Percentiles rank a stretch among this genome's conserved stretches.
These are phyloP conservation scores for Zonitis immaculata DNA, from an alignment of 2,888 invertebrate species.

Conservation along the genomic window DNA sequence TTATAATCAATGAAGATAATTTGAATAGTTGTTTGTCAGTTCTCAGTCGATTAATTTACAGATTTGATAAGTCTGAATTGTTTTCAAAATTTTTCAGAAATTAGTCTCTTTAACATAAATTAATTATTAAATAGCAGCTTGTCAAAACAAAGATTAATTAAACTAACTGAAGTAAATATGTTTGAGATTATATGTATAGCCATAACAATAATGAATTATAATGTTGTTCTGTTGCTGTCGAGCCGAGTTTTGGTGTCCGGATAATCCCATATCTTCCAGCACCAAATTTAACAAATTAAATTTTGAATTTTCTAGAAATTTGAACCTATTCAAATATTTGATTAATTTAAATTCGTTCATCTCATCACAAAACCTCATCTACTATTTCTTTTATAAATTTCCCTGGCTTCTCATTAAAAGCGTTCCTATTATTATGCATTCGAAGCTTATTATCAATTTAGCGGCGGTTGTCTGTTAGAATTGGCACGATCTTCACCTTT, in stretches of 20 bases:
- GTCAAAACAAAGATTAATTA: background rate
- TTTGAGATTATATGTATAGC: background rate
- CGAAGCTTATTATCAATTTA: too few relatives aligned
- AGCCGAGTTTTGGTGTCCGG: slow-evolving; percentile 16
- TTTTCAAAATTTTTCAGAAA: background rate
- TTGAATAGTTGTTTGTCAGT: background rate
- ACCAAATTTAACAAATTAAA: slow-evolving; percentile 25
- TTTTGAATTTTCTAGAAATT: slow-evolving; percentile 26
- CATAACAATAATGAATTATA: too few relatives aligned
- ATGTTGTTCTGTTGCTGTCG: background rate
- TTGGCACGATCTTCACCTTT: slow-evolving; percentile 19
- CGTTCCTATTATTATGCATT: slow-evolving; percentile 28
- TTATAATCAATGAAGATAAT: background rate
- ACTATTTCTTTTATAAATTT: too few relatives aligned
- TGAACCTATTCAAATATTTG: slow-evolving; percentile 32
- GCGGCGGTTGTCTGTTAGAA: too few relatives aligned
- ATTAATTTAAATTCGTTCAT: slow-evolving; percentile 33
- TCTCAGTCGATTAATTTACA: background rate
- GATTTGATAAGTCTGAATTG: background rate
- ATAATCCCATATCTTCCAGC: slow-evolving; percentile 24
- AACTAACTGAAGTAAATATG: background rate
- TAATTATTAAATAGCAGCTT: too few relatives aligned
- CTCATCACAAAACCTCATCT: slow-evolving; percentile 11
- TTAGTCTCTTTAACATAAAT: background rate
- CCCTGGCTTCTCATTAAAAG: slow-evolving; percentile 29